Base-by-base conservation (phyloP, 2,797 vertebrate genomes). In the Hypotaenidia philippensis region DNA sequence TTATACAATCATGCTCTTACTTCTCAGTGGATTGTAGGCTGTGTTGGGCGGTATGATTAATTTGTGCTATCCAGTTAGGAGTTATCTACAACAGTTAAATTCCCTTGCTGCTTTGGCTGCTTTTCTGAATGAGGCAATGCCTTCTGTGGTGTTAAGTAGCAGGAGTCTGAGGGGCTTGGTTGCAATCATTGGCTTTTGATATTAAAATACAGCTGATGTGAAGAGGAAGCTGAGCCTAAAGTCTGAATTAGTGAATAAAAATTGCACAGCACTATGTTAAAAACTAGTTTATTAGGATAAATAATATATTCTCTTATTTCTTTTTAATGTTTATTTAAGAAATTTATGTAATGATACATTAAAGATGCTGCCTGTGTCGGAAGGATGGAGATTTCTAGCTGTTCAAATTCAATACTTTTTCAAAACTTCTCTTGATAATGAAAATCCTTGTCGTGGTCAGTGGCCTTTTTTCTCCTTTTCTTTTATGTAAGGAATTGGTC, bases 131-230 rank as follows among this genome's bases (percentile, higher is more conserved):
- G 59, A 72, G 16, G 50, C 47, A 69, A 79, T 86, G 66, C 70
- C 59, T 93, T 90, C 66, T 87, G 55, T 84, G 71, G 84, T 89
- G 66, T 49, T 66, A 92, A 88, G 65, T 8, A 66, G 38, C 64
- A 76, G 47, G 60, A 63, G 66, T 81, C 23, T 60, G 31, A 34
- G 83, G 45, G 55, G 50, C 59, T 80, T 87, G 86, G 27, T 45
- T 90, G 60, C 22, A 32, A 17, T 1, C 6, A n/a, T 26, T 91
- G 32, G 20, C 36, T 95, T 93, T 77, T 86, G 61, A 49, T 77
- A 63, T 44, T 86, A 71, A 90, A 91, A 63, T 88, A 29, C 8
- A 77, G 57, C 57, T 95, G 36, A 31, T 71, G 36, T 1, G n/a
- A 69, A 85, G 47, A 38, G 36, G 32, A 80, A 63, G 20, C 45